Conservation (phyloP, 1,140 invertebrate genomes). For the Orius insidiosus region DNA sequence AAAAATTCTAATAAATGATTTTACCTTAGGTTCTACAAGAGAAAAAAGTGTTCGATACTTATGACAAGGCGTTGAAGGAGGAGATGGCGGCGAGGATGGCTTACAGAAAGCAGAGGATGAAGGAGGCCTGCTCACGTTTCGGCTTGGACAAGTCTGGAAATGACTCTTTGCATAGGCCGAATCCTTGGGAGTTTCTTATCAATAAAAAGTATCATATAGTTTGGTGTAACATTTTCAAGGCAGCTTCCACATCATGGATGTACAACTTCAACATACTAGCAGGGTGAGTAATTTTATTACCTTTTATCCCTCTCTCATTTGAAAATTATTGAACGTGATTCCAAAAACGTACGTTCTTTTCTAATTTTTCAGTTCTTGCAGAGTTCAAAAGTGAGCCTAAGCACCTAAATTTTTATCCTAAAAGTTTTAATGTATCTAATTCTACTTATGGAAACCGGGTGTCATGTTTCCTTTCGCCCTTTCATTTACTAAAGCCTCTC, state of each 20-base stretch:
- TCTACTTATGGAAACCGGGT: too few species aligned
- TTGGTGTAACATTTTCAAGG: constrained; percentile 41
- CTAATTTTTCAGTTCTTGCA: not conserved
- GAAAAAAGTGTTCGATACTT: not conserved
- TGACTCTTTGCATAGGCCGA: constrained; percentile 46
- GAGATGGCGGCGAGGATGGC: constrained; percentile 18
- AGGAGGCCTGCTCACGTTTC: constrained; percentile 15
- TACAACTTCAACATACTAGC: constrained; percentile 73
- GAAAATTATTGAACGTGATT: not conserved
- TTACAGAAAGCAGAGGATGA: constrained; percentile 7
- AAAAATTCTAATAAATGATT: too few species aligned
- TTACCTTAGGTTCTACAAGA: too few species aligned
- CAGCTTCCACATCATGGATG: constrained; percentile 76
- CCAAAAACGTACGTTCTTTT: not conserved
- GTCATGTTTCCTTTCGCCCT: too few species aligned
- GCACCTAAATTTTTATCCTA: too few species aligned
- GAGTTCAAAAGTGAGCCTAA: too few species aligned
- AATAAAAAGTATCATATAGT: constrained; percentile 60
- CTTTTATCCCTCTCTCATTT: not conserved
- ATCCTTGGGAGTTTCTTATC: constrained; percentile 70
- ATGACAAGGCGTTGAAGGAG: constrained; percentile 2
- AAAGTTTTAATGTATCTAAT: too few species aligned
- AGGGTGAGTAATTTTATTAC: constrained; percentile 29
- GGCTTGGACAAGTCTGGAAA: constrained; percentile 29
- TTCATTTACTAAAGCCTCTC: too few species aligned